These are phyloP conservation scores for Diplodus sargus DNA, from an alignment of 2,797 vertebrate species.

Conservation along the genomic window DNA sequence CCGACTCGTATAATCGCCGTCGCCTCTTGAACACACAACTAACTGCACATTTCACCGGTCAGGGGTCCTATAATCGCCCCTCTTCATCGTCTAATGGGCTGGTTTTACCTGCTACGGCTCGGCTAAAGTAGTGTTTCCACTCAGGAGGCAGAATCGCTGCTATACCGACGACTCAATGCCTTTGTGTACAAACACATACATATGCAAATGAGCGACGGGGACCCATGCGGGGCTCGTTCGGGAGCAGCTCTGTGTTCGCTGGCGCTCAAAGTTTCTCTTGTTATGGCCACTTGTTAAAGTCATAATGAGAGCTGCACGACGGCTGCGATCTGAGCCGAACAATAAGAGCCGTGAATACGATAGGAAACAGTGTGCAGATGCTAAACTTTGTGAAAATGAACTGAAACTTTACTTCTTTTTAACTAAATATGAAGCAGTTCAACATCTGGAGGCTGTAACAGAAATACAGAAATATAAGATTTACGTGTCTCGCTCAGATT, in stretches of 20 bases:
- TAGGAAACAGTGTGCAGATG: rapidly evolving
- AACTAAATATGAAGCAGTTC: too few relatives aligned
- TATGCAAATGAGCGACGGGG: slow-evolving; percentile 55
- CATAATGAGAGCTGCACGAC: slow-evolving; percentile 15
- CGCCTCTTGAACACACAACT: slow-evolving; percentile 25
- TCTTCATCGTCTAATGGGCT: slow-evolving; percentile 45
- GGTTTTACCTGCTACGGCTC: slow-evolving; percentile 56
- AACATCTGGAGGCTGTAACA: too few relatives aligned
- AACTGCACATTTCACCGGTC: slow-evolving; percentile 41
- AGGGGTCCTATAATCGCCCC: slow-evolving; percentile 49
- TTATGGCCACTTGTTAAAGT: slow-evolving; percentile 22
- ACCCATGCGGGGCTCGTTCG: slow-evolving; percentile 39
- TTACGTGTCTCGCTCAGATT: neutral
- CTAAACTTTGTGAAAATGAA: neutral
- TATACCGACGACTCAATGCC: slow-evolving; percentile 22
- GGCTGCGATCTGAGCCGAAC: neutral
- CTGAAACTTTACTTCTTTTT: neutral
- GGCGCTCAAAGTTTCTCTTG: slow-evolving; percentile 15
- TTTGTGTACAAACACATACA: slow-evolving; percentile 56
- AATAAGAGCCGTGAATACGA: neutral
- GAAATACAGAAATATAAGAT: neutral
- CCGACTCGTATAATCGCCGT: slow-evolving; percentile 27
- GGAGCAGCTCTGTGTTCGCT: slow-evolving; percentile 16
- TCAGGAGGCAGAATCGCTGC: slow-evolving; percentile 41
- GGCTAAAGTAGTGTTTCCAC: slow-evolving; percentile 47